These are phyloP conservation scores for Sander vitreus DNA, from an alignment of 2,113 vertebrate genomes.

Conservation along the genomic window DNA sequence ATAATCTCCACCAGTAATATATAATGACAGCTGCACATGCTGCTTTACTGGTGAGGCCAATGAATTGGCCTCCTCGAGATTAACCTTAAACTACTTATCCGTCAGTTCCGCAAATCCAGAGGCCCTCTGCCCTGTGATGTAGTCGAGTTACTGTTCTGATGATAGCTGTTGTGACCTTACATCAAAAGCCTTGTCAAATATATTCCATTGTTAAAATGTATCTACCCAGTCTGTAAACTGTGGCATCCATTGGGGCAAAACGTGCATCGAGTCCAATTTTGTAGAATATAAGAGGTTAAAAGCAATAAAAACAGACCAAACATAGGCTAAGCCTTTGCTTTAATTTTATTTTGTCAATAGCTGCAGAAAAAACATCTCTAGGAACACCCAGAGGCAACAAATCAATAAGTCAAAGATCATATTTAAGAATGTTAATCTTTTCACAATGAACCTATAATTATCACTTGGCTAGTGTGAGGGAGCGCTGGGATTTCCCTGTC, in stretches of 20 bases:
- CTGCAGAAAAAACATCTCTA: background rate
- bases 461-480: slow-evolving; percentile 3
- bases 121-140: slow-evolving; percentile 72
- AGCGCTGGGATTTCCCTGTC: slow-evolving; percentile 50
- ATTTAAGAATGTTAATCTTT: slow-evolving; percentile 33
- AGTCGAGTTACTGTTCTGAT: slow-evolving; percentile 40
- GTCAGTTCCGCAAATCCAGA: slow-evolving; percentile 80
- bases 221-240: background rate
- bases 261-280: background rate
- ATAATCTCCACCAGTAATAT: slow-evolving; percentile 85
- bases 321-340: background rate
- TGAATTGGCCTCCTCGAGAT: slow-evolving; percentile 89
- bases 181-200: slow-evolving; percentile 4
- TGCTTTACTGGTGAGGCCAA: slow-evolving; percentile 83
- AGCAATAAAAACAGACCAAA: background rate
- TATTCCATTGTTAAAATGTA: background rate
- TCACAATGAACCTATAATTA: slow-evolving; percentile 36
- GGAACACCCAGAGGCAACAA: background rate
- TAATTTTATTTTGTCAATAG: background rate
- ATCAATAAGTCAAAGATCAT: slow-evolving; percentile 40
- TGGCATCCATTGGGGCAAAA: background rate
- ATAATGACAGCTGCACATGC: slow-evolving; percentile 90
- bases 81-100: slow-evolving; percentile 91
- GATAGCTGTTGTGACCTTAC: slow-evolving; percentile 25
- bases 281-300: background rate